A percentile compares a stretch with the other conserved stretches of the same genome.
Evolutionary conservation across 2,113 vertebrate genomes (phyloP).

Genomic region (Heptranchias perlo): DNA sequence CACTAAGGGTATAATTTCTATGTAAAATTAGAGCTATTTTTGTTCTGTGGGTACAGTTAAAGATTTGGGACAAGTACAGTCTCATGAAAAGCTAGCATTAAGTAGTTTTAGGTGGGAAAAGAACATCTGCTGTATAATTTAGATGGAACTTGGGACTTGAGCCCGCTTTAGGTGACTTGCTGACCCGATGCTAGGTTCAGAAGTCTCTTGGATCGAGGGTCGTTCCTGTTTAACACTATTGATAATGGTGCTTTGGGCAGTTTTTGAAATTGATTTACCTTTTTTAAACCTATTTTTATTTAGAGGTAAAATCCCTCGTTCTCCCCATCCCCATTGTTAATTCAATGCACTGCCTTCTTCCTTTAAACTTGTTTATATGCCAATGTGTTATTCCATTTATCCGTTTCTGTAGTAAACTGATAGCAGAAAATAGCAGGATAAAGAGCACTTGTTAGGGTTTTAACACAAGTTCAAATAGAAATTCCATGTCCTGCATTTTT

Average conservation of each 20-base stretch:
- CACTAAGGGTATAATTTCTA: background rate
- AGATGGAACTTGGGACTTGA: background rate
- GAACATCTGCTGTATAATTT: background rate
- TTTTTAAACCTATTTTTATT: background rate
- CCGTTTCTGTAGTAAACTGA: too few species aligned
- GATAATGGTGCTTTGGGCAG: background rate
- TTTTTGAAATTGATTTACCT: background rate
- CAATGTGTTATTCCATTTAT: too few species aligned
- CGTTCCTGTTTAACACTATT: background rate
- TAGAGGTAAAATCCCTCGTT: background rate
- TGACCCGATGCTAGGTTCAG: background rate
- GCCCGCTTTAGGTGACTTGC: background rate
- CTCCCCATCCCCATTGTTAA: too few species aligned
- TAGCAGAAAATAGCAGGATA: too few species aligned
- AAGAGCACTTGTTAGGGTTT: background rate
- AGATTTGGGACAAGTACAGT: background rate
- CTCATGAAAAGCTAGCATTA: background rate
- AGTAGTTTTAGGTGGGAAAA: too few species aligned
- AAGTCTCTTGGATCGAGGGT: background rate
- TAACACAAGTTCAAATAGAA: background rate
- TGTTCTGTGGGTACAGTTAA: background rate
- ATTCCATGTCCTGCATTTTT: background rate
- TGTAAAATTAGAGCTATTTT: background rate
- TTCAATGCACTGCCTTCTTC: too few species aligned
- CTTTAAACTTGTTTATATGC: too few species aligned